Evolutionary conservation across 2,797 vertebrate species (phyloP).

Genomic region (Gallinago nigripennis): DNA sequence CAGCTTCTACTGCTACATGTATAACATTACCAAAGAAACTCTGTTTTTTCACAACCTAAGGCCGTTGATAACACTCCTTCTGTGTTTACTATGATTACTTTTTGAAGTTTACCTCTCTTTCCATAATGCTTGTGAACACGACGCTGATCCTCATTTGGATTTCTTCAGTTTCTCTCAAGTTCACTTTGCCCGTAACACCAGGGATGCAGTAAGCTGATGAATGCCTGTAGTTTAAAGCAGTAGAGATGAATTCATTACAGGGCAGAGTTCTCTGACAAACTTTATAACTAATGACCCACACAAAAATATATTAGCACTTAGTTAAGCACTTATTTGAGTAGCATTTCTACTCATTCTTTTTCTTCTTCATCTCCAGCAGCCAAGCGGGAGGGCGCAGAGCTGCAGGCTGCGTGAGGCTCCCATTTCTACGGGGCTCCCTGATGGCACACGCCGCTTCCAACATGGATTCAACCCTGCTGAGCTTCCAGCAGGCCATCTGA

Average conservation of each 20-base stretch:
- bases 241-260: neutral
- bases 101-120: neutral
- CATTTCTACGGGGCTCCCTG: neutral
- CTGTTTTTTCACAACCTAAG: neutral
- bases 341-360: neutral
- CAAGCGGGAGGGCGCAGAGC: accelerated
- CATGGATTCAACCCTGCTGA: neutral
- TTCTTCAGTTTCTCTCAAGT: neutral
- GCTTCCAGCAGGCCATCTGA: slow-evolving; percentile 8
- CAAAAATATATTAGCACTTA: neutral
- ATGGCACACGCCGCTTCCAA: accelerated
- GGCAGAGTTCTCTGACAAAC: neutral
- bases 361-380: neutral
- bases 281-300: neutral
- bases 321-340: neutral
- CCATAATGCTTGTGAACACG: neutral
- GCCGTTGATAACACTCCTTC: neutral
- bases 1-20: neutral
- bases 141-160: neutral
- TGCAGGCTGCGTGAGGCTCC: neutral
- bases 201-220: neutral
- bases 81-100: neutral
- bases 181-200: neutral
- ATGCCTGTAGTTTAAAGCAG: neutral
- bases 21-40: neutral